These are phyloP conservation scores for Laothoe populi DNA, from an alignment of 2,888 invertebrate species.

Conservation along the genomic window DNA sequence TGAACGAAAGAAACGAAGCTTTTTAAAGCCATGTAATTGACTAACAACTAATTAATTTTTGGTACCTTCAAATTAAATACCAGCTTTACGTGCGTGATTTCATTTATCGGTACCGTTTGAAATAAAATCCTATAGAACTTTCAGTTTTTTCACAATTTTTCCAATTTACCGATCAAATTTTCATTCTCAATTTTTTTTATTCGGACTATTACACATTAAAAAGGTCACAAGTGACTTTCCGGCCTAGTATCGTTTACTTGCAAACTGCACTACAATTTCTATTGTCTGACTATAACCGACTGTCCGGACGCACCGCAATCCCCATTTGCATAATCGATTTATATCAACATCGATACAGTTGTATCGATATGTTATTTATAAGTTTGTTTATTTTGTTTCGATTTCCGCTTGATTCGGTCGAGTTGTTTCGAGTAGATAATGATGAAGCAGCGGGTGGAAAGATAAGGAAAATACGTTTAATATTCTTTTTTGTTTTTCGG, in stretches of 20 bases:
- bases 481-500: background rate
- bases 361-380: conserved; percentile 8
- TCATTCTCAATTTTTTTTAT: no score
- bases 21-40: no score
- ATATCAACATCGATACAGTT: conserved; percentile 1
- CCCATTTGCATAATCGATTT: conserved; percentile 14
- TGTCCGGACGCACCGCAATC: no score
- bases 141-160: no score
- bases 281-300: background rate
- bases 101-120: no score
- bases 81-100: no score
- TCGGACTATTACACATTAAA: background rate
- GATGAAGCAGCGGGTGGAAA: background rate
- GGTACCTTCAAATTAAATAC: no score
- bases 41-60: no score
- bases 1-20: no score
- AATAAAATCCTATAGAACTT: no score
- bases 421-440: background rate
- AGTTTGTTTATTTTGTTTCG: background rate
- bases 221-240: background rate
- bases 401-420: background rate
- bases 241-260: background rate
- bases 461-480: background rate
- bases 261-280: background rate
- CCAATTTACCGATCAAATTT: no score